Conservation (phyloP, 2,797 vertebrate species). For the Cheirogaleus major region DNA sequence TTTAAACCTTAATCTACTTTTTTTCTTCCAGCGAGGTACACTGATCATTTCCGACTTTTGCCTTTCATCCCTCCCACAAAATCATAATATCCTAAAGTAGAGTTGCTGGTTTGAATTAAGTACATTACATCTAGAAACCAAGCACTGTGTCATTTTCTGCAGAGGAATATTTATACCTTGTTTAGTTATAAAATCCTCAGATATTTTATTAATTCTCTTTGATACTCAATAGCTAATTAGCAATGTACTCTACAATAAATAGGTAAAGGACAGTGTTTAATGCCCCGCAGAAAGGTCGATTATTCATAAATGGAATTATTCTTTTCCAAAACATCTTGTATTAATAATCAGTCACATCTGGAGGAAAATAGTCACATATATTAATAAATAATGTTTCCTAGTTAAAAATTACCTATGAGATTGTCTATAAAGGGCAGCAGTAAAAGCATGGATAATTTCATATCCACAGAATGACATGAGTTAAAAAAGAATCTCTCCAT, state of each 20-base stretch:
- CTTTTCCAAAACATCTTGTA: constrained; percentile 24
- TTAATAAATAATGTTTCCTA: constrained; percentile 22
- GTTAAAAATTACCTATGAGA: constrained; percentile 5
- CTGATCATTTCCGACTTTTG: constrained; percentile 60
- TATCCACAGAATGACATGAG: not conserved
- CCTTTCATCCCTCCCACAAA: constrained; percentile 6
- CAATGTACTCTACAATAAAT: constrained; percentile 57
- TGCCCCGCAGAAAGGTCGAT: constrained; percentile 48
- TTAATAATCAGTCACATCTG: constrained; percentile 45
- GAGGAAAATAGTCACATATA: not conserved
- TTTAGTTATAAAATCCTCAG: constrained; percentile 59
- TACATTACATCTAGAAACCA: constrained; percentile 71
- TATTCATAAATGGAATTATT: constrained; percentile 55
- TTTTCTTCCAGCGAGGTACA: not conserved
- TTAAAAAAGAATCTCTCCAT: not conserved
- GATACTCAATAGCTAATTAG: constrained; percentile 73
- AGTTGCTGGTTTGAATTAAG: constrained; percentile 62
- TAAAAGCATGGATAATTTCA: not conserved
- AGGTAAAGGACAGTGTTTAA: constrained; percentile 63
- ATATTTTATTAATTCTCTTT: constrained; percentile 69
- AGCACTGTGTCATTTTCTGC: constrained; percentile 68
- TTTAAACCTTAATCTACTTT: not conserved
- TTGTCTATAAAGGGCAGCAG: constrained; percentile 55
- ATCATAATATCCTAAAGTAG: constrained; percentile 56
- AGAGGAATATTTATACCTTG: constrained; percentile 62